These are phyloP conservation scores for Triplophysa bombifrons DNA, from an alignment of 2,797 vertebrate genomes.

Conservation along the genomic window DNA sequence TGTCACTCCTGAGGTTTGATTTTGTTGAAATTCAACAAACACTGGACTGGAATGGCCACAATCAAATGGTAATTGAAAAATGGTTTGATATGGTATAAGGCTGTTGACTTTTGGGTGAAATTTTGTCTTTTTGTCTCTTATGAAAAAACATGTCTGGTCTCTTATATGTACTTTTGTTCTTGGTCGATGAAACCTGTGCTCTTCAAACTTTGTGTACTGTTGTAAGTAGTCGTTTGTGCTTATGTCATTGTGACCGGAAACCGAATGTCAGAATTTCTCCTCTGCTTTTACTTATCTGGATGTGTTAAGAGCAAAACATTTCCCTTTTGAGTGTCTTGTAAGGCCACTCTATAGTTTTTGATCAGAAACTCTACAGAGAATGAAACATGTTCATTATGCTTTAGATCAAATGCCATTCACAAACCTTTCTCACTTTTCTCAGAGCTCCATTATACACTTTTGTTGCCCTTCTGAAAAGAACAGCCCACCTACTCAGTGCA, in stretches of 20 bases:
- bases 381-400: background rate
- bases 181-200: background rate
- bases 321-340: background rate
- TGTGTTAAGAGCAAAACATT: conserved; percentile 11
- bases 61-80: no score
- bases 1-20: no score
- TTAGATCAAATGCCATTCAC: conserved; percentile 14
- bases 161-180: background rate
- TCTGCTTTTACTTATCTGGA: conserved; percentile 43
- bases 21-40: no score
- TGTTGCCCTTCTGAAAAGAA: background rate
- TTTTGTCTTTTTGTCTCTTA: no score
- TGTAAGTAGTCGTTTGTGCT: background rate
- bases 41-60: no score
- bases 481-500: background rate
- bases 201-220: background rate
- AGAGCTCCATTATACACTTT: background rate
- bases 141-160: no score
- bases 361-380: background rate
- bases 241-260: conserved; percentile 8
- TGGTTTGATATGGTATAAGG: no score
- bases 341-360: background rate
- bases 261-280: conserved; percentile 35
- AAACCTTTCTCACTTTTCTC: background rate
- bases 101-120: no score